Evolutionary conservation across 2,113 vertebrate genomes (phyloP), one percentile per base, ranked within the genome.

Genomic region (Ictidomys tridecemlineatus): DNA sequence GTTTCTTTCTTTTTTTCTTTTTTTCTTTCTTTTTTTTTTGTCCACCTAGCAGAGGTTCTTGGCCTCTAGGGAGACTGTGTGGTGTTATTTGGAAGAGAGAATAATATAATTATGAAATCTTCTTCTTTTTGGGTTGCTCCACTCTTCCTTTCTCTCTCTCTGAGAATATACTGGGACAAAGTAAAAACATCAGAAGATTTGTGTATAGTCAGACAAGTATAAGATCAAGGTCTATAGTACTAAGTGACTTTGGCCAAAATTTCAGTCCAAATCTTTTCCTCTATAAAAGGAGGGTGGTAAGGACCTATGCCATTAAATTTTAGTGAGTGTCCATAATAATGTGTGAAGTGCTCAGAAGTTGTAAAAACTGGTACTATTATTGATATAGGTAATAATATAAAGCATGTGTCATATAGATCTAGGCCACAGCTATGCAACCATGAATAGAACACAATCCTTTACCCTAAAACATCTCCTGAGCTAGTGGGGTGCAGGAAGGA

Each of bases 191-290:
- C 16, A 63, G n/a, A 42, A 51, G 77, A 96, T 87, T 90, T 91
- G 39, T 78, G 74, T 42, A 16, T 78, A 65, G 56, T 70, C 26
- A 84, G 53, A 83, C 48, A 82, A 73, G 53, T 45, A 78, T 89
- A 95, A 89, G 37, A 65, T 56, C 3, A 91, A 89, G 87, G 24
- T 76, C n/a, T 42, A 53, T 0, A 91, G 34, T 34, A 85, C 22
- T 73, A 82, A 70, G 56, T 51, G 32, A 85, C 76, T 78, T 95
- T 45, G 51, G 48, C 34, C 56, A 93, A n/a, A 73, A 78, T 85
- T 79, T 85, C 28, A 86, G 48, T 92, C n/a, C 97, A 32, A 77
- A 89, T 98, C 56, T 98, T 92, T 95, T 93, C 45, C 22, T 96
- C 45, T 92, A 10, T 56, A 87, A 92, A 70, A n/a, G 70, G 48